Evolutionary conservation across 2,797 vertebrate genomes (phyloP).

Genomic region (Ataeniobius toweri): DNA sequence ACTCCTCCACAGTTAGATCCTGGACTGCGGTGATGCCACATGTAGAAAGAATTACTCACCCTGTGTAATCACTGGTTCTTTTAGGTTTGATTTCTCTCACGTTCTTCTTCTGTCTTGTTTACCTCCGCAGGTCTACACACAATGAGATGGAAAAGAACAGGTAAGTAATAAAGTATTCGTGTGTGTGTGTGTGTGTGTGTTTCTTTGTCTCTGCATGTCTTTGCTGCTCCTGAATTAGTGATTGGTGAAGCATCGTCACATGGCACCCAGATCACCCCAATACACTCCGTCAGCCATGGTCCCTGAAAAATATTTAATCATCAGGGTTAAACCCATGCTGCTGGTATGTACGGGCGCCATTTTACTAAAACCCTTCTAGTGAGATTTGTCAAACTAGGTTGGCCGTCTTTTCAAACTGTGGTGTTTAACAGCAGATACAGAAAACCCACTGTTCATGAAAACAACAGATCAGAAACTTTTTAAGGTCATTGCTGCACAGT

Average conservation of each 20-base stretch:
- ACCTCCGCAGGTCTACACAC: slow-evolving; percentile 89
- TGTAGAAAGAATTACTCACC: slow-evolving; percentile 15
- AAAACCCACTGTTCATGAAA: background rate
- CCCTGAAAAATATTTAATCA: background rate
- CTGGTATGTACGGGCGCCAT: background rate
- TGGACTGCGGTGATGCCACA: slow-evolving; percentile 31
- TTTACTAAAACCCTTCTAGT: background rate
- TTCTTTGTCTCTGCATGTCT: background rate
- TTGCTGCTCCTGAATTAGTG: slow-evolving; percentile 4
- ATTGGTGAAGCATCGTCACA: background rate
- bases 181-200: background rate
- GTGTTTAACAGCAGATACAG: background rate
- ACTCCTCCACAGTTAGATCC: slow-evolving; percentile 41
- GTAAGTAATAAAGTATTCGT: slow-evolving; percentile 72
- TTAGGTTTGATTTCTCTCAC: slow-evolving; percentile 41
- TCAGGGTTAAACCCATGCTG: background rate
- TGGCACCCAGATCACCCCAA: background rate
- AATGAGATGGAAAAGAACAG: slow-evolving; percentile 99
- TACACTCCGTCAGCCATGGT: background rate
- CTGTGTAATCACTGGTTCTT: slow-evolving; percentile 30
- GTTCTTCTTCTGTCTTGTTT: slow-evolving; percentile 39
- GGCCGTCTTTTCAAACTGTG: background rate
- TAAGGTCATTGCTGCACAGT: background rate
- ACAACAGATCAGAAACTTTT: background rate
- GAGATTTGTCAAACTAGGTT: background rate